Evolutionary conservation across 2,113 vertebrate genomes (phyloP), one percentile per base, ranked within the genome.

Genomic region (Channa maculata): DNA sequence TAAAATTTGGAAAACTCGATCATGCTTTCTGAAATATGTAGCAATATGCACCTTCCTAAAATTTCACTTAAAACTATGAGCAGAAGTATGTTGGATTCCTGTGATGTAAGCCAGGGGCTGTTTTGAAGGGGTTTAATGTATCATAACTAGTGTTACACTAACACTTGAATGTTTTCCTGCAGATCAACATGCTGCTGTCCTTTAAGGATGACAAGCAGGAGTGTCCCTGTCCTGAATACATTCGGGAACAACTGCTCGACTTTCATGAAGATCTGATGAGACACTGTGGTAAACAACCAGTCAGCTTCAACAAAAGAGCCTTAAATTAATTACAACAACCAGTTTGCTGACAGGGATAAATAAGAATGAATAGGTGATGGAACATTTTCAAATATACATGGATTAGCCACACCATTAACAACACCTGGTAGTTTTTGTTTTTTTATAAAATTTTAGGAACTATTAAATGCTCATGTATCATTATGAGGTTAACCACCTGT

Each of bases 121-220:
- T 39, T 33, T 10, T 13, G 9, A 3, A 41, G 46, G 12, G 9
- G 13, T 58, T 24, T 1, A 24, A 24, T 24, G 37, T 48, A 37
- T 33, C 6, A 50, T 4, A 5, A 48, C 7, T 49, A 41, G 12
- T 9, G 5, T 69, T n/a, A 38, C 33, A 15, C 3, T 62, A 11
- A 52, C 12, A 41, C 3, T 4, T 14, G 0, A 2, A 8, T 14
- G 10, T 73, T 9, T 75, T 52, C 80, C 65, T 62, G 11, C 85
- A 99, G 97, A 99, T 99, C 80, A 98, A 99, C 79, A 99, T 97
- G 97, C 93, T 98, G 78, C 92, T 98, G 89, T 97, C 96, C 90
- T 99, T 99, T 66, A 99, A 98, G 86, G 95, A 97, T 78, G 96
- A 96, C 62, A 98, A 98, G 93, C 96, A 90, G 79, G 97, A 98